phyloP scores from a whole-genome alignment of 2,797 vertebrate genomes.

The Liparis tanakae region DNA sequence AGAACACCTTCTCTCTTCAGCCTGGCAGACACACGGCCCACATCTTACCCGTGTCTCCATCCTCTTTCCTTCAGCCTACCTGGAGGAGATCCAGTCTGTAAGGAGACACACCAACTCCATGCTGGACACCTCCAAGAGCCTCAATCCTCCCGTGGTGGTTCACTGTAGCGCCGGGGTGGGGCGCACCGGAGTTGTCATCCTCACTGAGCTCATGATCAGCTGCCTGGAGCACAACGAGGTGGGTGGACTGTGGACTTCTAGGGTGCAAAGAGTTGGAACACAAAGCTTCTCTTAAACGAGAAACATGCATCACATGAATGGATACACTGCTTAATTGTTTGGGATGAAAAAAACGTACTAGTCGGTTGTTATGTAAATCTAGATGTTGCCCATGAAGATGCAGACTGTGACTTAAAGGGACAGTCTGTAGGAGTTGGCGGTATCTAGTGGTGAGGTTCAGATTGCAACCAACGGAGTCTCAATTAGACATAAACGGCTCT shows the following conservation, averaged over 20 bases:
- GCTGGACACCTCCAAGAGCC: slow-evolving; percentile 89
- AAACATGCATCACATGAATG: not conserved
- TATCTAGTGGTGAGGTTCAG: not conserved
- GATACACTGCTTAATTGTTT: not conserved
- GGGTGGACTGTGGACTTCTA: slow-evolving; percentile 33
- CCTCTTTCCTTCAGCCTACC: slow-evolving; percentile 84
- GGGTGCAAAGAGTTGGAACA: not conserved
- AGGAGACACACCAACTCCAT: slow-evolving; percentile 97
- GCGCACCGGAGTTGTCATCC: slow-evolving; percentile 94
- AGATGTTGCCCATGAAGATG: not conserved
- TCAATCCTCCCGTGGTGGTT: slow-evolving; percentile 92
- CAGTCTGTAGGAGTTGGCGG: not conserved
- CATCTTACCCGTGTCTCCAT: not conserved
- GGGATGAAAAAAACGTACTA: not conserved
- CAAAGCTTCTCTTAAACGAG: too few species aligned
- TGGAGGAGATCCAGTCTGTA: slow-evolving; percentile 97
- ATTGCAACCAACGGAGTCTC: not conserved
- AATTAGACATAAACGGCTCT: not conserved
- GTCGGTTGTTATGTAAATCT: slow-evolving; percentile 1
- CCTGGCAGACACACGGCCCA: not conserved
- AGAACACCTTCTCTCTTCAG: not conserved
- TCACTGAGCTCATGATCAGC: slow-evolving; percentile 96
- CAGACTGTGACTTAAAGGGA: not conserved
- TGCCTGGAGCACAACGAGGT: slow-evolving; percentile 98
- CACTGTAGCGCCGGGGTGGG: slow-evolving; percentile 96